Evolutionary conservation across 2,113 vertebrate species (phyloP).

Genomic region (Petroica traversi): DNA sequence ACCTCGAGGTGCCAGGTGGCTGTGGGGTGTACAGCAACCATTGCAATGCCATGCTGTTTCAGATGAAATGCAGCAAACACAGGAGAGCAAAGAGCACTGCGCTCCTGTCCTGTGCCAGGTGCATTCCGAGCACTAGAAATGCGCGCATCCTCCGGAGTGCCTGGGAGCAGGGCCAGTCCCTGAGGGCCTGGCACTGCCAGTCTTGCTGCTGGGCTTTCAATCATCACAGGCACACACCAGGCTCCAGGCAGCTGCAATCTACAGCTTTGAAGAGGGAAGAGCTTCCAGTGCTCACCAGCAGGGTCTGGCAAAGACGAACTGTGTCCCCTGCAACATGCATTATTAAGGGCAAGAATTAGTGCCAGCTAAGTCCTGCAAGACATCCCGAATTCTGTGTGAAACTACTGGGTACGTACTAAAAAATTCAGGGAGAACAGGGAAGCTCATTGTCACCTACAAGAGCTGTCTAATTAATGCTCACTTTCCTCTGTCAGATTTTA

Average conservation of each 20-base stretch:
- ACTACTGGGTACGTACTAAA: neutral
- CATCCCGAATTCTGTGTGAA: neutral
- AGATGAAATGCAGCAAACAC: neutral
- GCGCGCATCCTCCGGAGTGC: accelerated
- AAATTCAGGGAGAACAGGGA: neutral
- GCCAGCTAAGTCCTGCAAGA: neutral
- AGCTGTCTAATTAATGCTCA: conserved; percentile 8
- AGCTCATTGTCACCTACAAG: neutral
- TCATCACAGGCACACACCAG: neutral
- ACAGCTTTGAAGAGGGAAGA: neutral
- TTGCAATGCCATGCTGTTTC: neutral
- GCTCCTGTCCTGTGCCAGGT: neutral
- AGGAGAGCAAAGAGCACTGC: neutral
- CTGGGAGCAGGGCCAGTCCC: neutral
- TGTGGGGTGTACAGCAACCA: accelerated
- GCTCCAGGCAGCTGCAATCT: neutral
- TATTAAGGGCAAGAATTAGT: neutral
- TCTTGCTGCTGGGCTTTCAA: neutral
- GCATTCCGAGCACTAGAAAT: neutral
- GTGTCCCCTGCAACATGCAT: neutral
- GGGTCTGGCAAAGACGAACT: neutral
- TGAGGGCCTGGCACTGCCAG: too few relatives aligned
- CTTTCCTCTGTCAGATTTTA: conserved; percentile 4
- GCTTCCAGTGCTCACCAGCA: neutral
- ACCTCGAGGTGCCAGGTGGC: neutral